Evolutionary conservation across 2,113 vertebrate species (phyloP), one percentile per base, ranked within the genome.

Genomic region (Thymallus thymallus): DNA sequence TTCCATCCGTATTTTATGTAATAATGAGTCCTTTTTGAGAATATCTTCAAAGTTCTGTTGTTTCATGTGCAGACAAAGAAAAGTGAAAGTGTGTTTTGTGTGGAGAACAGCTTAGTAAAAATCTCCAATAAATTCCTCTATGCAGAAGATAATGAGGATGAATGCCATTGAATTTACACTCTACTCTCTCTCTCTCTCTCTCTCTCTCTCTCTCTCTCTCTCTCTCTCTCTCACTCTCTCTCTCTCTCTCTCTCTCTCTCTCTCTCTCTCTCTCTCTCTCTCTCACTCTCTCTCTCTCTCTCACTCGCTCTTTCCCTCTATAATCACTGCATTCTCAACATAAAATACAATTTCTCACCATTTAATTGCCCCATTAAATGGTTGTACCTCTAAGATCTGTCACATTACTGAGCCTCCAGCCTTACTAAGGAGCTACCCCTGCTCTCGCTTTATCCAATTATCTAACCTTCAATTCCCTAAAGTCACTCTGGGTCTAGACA

Each of bases 281-380:
- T 10, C 7, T 41, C 35, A 0, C 35, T 41, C 60, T 3, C 22
- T 62, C 26, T 16, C 26, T 3, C 22, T 41, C 35, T 10, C 7
- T 41, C 35, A 0, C 35, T 41, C 60, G 5, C 22, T 62, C 26
- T 16, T 41, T 41, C 35, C 35, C 16, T 16, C 30, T 88, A 89
- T 85, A 90, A 90, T 90, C 85, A 85, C 79, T 89, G 10, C 6
- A 66, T 68, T 67, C 70, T 85, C 80, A 18, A 74, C 65, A 71
- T 80, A 85, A 85, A 90, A 91, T 86, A 88, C 81, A 76, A 72
- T 85, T 75, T 32, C 72, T 78, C 64, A 18, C 76, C 22, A 22
- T 82, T 69, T 91, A 91, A 91, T 91, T 90, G 90, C 85, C 90
- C 89, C 73, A 91, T 91, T 91, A 91, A 82, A 91, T 88, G 72